Percentiles rank a stretch among this genome's conserved stretches.
Evolutionary conservation across 2,888 invertebrate genomes (phyloP).

Genomic region (Patella ulyssiponensis): DNA sequence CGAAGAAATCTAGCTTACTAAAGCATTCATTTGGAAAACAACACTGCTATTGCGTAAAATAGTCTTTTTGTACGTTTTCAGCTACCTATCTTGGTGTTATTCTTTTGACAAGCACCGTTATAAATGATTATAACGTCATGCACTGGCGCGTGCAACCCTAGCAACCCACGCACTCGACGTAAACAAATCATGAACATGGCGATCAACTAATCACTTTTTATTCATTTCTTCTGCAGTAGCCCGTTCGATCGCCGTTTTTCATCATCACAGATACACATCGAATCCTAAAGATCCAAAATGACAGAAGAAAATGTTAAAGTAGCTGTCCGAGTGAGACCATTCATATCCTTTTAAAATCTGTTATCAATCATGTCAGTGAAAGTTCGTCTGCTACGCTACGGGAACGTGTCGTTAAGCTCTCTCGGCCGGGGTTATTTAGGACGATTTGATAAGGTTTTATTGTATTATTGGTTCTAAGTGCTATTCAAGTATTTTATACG

Average conservation of each 20-base stretch:
- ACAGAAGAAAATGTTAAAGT: constrained; percentile 75
- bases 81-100: too few relatives aligned
- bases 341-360: constrained; percentile 70
- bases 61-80: too few relatives aligned
- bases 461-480: too few relatives aligned
- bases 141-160: not conserved
- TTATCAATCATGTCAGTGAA: not conserved
- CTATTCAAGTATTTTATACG: too few relatives aligned
- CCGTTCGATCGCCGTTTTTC: not conserved
- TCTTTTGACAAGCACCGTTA: too few relatives aligned
- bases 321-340: constrained; percentile 76
- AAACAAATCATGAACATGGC: not conserved
- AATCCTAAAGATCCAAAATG: constrained; percentile 37
- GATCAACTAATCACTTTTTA: not conserved
- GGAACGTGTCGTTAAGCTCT: too few relatives aligned
- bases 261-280: not conserved
- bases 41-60: too few relatives aligned
- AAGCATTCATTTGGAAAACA: too few relatives aligned
- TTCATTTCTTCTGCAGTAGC: not conserved
- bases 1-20: too few relatives aligned
- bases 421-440: too few relatives aligned
- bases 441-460: too few relatives aligned
- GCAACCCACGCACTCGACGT: not conserved
- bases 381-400: not conserved
- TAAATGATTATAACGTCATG: not conserved